phyloP scores from a whole-genome alignment of 2,797 vertebrate genomes.

The Pseudopleuronectes americanus region DNA sequence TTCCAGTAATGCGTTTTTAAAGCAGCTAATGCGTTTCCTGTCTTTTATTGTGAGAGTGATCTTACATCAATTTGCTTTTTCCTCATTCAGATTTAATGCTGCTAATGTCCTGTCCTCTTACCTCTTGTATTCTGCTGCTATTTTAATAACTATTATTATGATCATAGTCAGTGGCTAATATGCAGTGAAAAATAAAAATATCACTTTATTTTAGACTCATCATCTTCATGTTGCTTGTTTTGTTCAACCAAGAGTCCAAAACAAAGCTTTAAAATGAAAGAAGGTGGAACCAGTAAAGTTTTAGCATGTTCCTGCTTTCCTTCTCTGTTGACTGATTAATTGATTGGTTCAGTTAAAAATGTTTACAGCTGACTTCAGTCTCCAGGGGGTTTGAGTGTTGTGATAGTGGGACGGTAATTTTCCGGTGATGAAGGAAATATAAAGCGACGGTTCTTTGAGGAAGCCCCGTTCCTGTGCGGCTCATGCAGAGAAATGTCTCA shows the following conservation, averaged over 20 bases:
- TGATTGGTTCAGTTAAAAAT: background rate
- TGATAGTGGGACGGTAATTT: background rate
- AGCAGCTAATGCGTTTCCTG: too few relatives aligned
- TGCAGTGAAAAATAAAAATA: background rate
- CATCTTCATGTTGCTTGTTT: background rate
- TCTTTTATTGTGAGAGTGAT: too few relatives aligned
- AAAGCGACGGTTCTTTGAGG: background rate
- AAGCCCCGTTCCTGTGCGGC: background rate
- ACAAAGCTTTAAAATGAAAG: too few relatives aligned
- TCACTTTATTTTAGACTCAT: background rate
- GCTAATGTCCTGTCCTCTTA: background rate
- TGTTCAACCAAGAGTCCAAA: background rate
- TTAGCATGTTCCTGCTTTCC: too few relatives aligned
- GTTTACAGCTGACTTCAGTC: background rate
- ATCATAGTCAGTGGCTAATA: background rate
- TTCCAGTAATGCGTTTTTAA: too few relatives aligned
- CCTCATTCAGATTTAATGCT: background rate
- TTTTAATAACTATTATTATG: background rate
- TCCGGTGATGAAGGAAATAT: background rate
- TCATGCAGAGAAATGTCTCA: conserved; percentile 23
- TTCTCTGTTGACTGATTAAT: background rate
- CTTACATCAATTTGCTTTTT: background rate
- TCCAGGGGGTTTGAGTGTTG: too few relatives aligned
- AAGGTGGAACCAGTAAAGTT: too few relatives aligned
- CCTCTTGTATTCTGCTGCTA: too few relatives aligned